Conservation (phyloP, 2,797 vertebrate species). For the Rhinogobio ventralis region DNA sequence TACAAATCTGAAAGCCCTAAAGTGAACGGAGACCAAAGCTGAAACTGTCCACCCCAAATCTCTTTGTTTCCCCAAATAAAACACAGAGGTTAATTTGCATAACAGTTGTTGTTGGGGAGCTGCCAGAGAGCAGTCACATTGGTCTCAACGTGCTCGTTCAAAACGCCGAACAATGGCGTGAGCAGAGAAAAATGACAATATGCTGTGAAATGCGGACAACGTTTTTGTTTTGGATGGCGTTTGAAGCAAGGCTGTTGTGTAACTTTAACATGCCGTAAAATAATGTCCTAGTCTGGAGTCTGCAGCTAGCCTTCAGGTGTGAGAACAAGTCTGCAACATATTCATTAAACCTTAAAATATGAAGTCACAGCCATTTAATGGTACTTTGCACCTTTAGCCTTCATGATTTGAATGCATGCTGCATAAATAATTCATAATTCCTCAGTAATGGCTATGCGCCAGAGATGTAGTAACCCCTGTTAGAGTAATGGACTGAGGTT, state of each 20-base stretch:
- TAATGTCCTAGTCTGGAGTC: constrained; percentile 53
- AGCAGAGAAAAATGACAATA: constrained; percentile 67
- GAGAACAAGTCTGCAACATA: constrained; percentile 64
- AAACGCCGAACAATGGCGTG: constrained; percentile 37
- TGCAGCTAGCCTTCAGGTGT: constrained; percentile 35
- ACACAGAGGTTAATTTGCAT: constrained; percentile 56
- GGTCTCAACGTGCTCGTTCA: constrained; percentile 17
- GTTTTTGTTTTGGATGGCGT: constrained; percentile 43
- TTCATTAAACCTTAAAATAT: constrained; percentile 77
- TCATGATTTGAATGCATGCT: constrained; percentile 69
- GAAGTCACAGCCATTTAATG: constrained; percentile 74
- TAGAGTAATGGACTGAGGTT: constrained; percentile 66
- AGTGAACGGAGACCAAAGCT: constrained; percentile 49
- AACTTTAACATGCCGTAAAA: constrained; percentile 73
- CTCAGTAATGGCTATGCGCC: constrained; percentile 69
- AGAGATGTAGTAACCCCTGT: constrained; percentile 71
- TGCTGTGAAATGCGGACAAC: constrained; percentile 68
- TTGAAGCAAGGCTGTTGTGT: constrained; percentile 57
- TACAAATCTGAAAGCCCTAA: constrained; percentile 57
- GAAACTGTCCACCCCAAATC: constrained; percentile 25
- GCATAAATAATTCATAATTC: constrained; percentile 70
- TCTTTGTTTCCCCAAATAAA: constrained; percentile 65
- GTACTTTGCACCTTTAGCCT: constrained; percentile 70
- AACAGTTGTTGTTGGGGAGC: constrained; percentile 43
- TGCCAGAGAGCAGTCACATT: constrained; percentile 19